Evolutionary conservation across 2,113 vertebrate genomes (phyloP).

Genomic region (Cyphomyrus discorhynchus): DNA sequence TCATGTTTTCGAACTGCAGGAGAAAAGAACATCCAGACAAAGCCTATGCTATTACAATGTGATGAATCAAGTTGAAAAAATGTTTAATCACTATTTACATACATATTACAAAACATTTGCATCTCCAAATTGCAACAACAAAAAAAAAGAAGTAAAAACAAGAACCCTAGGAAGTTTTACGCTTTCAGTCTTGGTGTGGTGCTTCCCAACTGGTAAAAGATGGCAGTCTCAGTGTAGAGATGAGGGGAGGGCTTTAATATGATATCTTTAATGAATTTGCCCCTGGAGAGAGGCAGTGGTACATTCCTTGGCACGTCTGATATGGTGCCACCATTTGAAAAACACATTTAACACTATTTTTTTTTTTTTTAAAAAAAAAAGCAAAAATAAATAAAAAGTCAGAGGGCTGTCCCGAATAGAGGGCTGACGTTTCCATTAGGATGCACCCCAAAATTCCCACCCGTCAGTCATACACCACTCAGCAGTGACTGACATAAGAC

Average conservation of each 20-base stretch:
- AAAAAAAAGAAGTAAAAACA: slow-evolving; percentile 26
- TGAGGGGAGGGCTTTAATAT: background rate
- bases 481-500: background rate
- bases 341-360: background rate
- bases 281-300: background rate
- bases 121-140: slow-evolving; percentile 21
- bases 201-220: background rate
- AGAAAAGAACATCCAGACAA: background rate
- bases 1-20: background rate
- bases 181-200: background rate
- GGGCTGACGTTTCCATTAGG: background rate
- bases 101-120: slow-evolving; percentile 51
- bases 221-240: background rate
- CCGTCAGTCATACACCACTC: background rate
- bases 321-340: background rate
- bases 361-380: background rate
- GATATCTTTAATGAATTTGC: background rate
- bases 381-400: background rate
- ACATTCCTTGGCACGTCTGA: background rate
- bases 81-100: slow-evolving; percentile 57
- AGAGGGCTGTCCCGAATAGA: background rate
- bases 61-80: slow-evolving; percentile 27
- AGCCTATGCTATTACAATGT: background rate
- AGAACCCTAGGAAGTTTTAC: slow-evolving; percentile 19
- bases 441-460: background rate